Evolutionary conservation across 2,888 invertebrate species (phyloP).

Genomic region (Chrysolina haemoptera): DNA sequence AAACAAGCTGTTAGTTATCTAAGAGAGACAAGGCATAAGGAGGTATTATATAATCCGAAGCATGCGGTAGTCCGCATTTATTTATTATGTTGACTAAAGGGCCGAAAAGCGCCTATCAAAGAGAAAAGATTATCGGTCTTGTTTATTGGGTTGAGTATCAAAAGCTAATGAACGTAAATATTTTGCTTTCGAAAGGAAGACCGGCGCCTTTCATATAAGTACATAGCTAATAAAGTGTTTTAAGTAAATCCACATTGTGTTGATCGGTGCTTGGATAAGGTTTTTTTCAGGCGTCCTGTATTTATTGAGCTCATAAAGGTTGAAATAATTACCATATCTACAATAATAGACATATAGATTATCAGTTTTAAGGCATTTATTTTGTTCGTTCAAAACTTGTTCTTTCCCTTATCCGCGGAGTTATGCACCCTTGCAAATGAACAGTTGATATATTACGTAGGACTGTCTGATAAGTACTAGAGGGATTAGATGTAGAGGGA

Average conservation of each 20-base stretch:
- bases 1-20: constrained; percentile 13
- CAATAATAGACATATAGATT: too few relatives aligned
- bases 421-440: too few relatives aligned
- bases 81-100: constrained; percentile 24
- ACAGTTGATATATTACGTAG: too few relatives aligned
- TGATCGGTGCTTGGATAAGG: neutral
- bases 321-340: too few relatives aligned
- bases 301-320: neutral
- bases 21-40: constrained; percentile 1
- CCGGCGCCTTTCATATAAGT: neutral
- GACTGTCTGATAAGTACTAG: too few relatives aligned
- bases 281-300: neutral
- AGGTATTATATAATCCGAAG: neutral
- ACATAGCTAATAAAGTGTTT: neutral
- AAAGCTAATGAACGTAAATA: constrained; percentile 13
- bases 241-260: constrained; percentile 1
- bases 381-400: too few relatives aligned
- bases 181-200: neutral
- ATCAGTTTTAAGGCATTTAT: too few relatives aligned
- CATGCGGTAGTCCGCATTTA: neutral
- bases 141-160: constrained; percentile 21
- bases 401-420: too few relatives aligned
- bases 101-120: constrained; percentile 31
- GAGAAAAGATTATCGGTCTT: constrained; percentile 30
- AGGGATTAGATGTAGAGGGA: too few relatives aligned